phyloP scores from a whole-genome alignment of 2,888 invertebrate species.

The Eristalinus aeneus region DNA sequence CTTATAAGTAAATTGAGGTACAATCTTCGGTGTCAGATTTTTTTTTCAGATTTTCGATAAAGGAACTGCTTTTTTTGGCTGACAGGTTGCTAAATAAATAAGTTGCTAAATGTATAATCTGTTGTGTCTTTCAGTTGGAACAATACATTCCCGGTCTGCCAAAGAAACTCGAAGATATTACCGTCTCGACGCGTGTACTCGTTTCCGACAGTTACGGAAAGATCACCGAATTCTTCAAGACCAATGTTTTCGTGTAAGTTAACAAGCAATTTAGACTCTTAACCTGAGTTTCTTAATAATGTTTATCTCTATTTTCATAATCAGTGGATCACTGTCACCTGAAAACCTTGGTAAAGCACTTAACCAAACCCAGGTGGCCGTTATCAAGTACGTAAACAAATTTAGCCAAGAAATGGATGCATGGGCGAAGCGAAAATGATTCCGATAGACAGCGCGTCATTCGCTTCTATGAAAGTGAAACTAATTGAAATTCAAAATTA shows the following conservation, averaged over 20 bases:
- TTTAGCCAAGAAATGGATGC: slow-evolving; percentile 89
- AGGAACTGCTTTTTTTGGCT: too few relatives aligned
- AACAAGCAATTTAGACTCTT: neutral
- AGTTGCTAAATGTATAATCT: neutral
- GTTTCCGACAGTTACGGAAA: slow-evolving; percentile 82
- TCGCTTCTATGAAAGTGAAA: slow-evolving; percentile 45
- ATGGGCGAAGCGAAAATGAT: slow-evolving; percentile 87
- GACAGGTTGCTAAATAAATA: too few relatives aligned
- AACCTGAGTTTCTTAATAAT: neutral
- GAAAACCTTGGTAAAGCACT: slow-evolving; percentile 88
- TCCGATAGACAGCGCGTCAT: slow-evolving; percentile 71
- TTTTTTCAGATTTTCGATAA: too few relatives aligned
- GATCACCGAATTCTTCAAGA: slow-evolving; percentile 84
- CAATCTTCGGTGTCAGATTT: too few relatives aligned
- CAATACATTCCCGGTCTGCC: slow-evolving; percentile 88
- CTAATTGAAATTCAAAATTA: slow-evolving; percentile 53
- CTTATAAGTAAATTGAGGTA: too few relatives aligned
- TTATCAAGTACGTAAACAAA: slow-evolving; percentile 87
- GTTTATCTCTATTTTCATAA: neutral
- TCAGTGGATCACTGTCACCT: slow-evolving; percentile 88
- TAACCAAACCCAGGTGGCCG: slow-evolving; percentile 86
- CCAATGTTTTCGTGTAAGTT: slow-evolving; percentile 91
- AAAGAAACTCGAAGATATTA: slow-evolving; percentile 83
- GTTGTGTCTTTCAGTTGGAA: slow-evolving; percentile 82
- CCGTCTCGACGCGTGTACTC: slow-evolving; percentile 80